Conservation (phyloP, 2,797 vertebrate genomes). For the Pseudopleuronectes americanus region DNA sequence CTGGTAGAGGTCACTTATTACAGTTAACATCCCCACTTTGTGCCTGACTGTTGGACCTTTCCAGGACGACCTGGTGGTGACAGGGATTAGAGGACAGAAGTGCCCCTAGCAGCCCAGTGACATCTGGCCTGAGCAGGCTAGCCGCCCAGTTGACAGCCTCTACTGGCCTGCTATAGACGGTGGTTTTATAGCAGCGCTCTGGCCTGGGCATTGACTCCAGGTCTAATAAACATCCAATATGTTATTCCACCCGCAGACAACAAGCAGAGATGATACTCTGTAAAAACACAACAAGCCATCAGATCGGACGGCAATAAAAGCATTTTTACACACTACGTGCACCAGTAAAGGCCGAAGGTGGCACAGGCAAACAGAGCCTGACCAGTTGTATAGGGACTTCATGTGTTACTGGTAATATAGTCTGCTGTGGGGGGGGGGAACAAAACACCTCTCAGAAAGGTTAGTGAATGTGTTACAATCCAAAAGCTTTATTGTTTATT, state of each 20-base stretch:
- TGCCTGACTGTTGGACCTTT: slow-evolving; percentile 53
- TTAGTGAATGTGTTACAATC: slow-evolving; percentile 27
- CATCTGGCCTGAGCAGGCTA: slow-evolving; percentile 76
- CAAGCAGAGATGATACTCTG: slow-evolving; percentile 73
- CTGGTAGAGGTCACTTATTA: slow-evolving; percentile 42
- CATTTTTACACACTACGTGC: slow-evolving; percentile 74
- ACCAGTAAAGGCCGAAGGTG: slow-evolving; percentile 66
- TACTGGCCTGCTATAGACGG: slow-evolving; percentile 66
- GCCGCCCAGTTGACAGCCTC: slow-evolving; percentile 70
- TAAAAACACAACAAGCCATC: slow-evolving; percentile 77
- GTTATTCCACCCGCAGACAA: slow-evolving; percentile 74
- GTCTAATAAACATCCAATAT: slow-evolving; percentile 83
- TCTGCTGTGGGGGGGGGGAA: slow-evolving; percentile 12
- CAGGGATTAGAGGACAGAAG: slow-evolving; percentile 59
- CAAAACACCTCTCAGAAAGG: slow-evolving; percentile 18
- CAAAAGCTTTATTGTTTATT: slow-evolving; percentile 16
- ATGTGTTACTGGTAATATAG: slow-evolving; percentile 29
- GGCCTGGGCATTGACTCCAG: slow-evolving; percentile 75
- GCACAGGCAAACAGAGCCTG: slow-evolving; percentile 38
- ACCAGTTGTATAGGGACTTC: slow-evolving; percentile 33
- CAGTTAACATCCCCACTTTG: slow-evolving; percentile 47
- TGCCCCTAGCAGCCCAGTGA: slow-evolving; percentile 67
- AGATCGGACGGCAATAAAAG: slow-evolving; percentile 75
- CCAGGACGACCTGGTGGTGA: slow-evolving; percentile 60
- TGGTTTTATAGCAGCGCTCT: slow-evolving; percentile 75